These are phyloP conservation scores for Trematocara stigmaticum DNA, from an alignment of 2,113 vertebrate genomes.

Conservation along the genomic window DNA sequence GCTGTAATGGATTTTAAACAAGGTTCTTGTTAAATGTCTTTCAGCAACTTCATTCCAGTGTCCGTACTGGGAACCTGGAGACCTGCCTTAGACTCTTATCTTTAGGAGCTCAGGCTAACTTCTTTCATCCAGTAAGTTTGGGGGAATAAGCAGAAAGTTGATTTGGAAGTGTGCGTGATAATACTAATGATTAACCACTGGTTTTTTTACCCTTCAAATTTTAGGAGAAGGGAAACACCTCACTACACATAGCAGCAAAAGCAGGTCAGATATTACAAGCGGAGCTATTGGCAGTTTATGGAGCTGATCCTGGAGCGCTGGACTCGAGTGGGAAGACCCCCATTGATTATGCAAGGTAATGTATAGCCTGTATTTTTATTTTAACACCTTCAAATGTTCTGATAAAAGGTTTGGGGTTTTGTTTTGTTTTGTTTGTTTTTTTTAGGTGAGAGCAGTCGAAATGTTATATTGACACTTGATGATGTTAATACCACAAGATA, in stretches of 20 bases:
- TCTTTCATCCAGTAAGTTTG: conserved; percentile 90
- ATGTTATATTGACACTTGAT: background rate
- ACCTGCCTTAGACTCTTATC: conserved; percentile 90
- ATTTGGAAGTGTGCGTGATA: background rate
- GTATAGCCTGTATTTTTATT: background rate
- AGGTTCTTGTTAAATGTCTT: background rate
- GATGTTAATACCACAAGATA: background rate
- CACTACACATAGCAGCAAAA: conserved; percentile 95
- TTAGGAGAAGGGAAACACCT: conserved; percentile 96
- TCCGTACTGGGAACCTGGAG: conserved; percentile 94
- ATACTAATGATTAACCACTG: background rate
- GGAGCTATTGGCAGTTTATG: conserved; percentile 90
- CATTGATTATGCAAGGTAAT: conserved; percentile 89
- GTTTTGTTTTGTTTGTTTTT: background rate
- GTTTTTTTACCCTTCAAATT: background rate
- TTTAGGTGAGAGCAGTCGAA: background rate
- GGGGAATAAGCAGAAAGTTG: background rate
- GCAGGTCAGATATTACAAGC: conserved; percentile 92
- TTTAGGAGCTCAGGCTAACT: conserved; percentile 94
- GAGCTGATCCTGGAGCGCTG: conserved; percentile 91
- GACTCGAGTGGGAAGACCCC: conserved; percentile 93
- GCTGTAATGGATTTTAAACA: background rate
- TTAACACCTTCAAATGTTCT: background rate
- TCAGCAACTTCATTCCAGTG: conserved; percentile 97
- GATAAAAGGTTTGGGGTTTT: background rate